Evolutionary conservation across 1,140 invertebrate species (phyloP), one percentile per base, ranked within the genome.

Genomic region (Parapsyche elsis): DNA sequence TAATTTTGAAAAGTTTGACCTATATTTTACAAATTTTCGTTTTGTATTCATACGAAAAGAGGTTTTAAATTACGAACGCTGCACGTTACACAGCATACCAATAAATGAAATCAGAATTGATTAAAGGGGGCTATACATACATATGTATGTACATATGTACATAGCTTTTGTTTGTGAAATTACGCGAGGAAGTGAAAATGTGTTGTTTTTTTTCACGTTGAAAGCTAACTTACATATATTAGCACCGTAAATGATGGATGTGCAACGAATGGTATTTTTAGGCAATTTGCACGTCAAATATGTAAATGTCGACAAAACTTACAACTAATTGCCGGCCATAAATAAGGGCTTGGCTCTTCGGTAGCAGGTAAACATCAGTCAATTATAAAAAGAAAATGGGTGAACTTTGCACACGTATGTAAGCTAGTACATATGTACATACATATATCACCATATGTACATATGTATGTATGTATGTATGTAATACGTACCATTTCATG

Each of bases 251-350:
- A 38, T 38, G 30, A 53, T 53, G 2, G 16, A 53, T 16, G 49
- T 53, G 30, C 30, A 38, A 4, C 30, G 30, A 53, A 53, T 53
- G 12, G 49, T 12, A 53, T 53, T 53, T 53, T 53, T 53, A 16
- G 16, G 49, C 49, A 53, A 53, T 53, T 53, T 53, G 16, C 49
- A 12, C 49, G 49, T 5, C 64, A 67, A 67, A 67, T 67, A 67
- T 67, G 64, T 30, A 67, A 67, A 67, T 67, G 64, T 26, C 24
- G 64, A 10, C 23, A 67, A 26, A 67, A 67, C 23, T 67, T 30
- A 67, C 4, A 67, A 67, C 64, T 67, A 67, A 67, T 67, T 67
- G 64, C 64, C 64, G 23, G 10, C 24, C 64, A 67, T 67, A 67
- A 67, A 67, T 67, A 67, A 12, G n/a, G 64, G 64, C 64, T 67